Conservation (phyloP, 2,888 invertebrate genomes). For the Leucophenga montana region DNA sequence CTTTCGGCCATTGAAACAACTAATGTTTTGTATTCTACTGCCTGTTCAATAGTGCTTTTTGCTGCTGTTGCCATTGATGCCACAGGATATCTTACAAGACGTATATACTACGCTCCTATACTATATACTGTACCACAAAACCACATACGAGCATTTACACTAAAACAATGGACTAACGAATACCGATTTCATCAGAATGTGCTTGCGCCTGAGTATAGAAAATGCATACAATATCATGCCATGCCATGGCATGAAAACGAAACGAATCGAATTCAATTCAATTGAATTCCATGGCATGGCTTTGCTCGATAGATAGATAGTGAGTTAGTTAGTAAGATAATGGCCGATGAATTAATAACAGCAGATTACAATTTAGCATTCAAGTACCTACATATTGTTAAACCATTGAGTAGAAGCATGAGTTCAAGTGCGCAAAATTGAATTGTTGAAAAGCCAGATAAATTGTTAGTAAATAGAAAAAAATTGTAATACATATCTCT, state of each 20-base stretch:
- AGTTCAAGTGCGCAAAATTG: too few relatives aligned
- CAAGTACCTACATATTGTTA: not conserved
- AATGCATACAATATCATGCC: constrained; percentile 62
- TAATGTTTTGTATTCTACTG: not conserved
- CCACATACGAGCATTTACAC: not conserved
- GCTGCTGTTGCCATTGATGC: not conserved
- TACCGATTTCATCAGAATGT: not conserved
- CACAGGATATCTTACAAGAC: constrained; percentile 12
- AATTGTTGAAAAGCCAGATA: too few relatives aligned
- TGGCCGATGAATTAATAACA: constrained; percentile 65
- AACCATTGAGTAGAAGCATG: too few relatives aligned
- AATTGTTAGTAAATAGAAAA: too few relatives aligned
- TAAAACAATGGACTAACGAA: too few relatives aligned
- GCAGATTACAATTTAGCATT: constrained; percentile 51
- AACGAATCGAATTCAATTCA: too few relatives aligned
- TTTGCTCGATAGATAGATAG: constrained; percentile 33
- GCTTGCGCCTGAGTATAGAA: constrained; percentile 46
- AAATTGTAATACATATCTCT: too few relatives aligned
- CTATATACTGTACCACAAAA: not conserved
- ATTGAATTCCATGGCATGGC: constrained; percentile 40
- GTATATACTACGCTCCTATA: not conserved
- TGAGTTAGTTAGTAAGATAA: constrained; percentile 43
- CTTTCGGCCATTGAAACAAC: not conserved
- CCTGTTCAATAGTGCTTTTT: not conserved
- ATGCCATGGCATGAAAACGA: not conserved